A percentile compares a stretch with the other conserved stretches of the same genome.
Evolutionary conservation across 1,140 invertebrate species (phyloP).

Genomic region (Probaryconus sp.): DNA sequence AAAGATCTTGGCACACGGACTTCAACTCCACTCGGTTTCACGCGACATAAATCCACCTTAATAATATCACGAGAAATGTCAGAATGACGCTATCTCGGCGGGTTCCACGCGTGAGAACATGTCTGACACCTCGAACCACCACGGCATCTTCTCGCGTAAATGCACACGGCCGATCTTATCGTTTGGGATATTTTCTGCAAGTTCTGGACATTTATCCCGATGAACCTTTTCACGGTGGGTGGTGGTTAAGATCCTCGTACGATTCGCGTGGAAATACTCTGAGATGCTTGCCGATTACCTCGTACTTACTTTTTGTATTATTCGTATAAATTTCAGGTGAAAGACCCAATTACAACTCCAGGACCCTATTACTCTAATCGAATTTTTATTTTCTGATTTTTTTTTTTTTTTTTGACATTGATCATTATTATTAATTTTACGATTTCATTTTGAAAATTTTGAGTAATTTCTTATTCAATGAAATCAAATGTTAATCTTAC

Average conservation of each 20-base stretch:
- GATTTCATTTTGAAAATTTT: no score
- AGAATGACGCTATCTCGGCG: constrained; percentile 69
- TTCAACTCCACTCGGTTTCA: constrained; percentile 41
- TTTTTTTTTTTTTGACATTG: no score
- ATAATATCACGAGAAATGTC: constrained; percentile 70
- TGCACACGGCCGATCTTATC: constrained; percentile 67
- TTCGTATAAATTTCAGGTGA: no score
- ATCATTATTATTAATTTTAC: no score
- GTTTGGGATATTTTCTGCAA: constrained; percentile 47
- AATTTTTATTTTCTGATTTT: no score
- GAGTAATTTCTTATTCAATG: no score
- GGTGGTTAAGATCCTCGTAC: constrained; percentile 39
- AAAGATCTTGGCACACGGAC: constrained; percentile 18
- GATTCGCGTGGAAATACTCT: constrained; percentile 36
- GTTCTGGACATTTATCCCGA: constrained; percentile 54
- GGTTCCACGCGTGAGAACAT: constrained; percentile 70
- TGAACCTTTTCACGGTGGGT: constrained; percentile 55
- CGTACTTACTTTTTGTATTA: constrained; percentile 1
- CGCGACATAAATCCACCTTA: constrained; percentile 73
- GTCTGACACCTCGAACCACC: constrained; percentile 69
- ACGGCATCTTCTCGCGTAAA: constrained; percentile 58
- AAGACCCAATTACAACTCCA: no score
- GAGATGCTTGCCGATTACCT: constrained; percentile 4
- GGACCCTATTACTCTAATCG: no score
- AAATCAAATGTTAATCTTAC: no score